A percentile compares a stretch with the other conserved stretches of the same genome.
Conservation (phyloP, 2,113 vertebrate species). For the Campylorhamphus procurvoides region DNA sequence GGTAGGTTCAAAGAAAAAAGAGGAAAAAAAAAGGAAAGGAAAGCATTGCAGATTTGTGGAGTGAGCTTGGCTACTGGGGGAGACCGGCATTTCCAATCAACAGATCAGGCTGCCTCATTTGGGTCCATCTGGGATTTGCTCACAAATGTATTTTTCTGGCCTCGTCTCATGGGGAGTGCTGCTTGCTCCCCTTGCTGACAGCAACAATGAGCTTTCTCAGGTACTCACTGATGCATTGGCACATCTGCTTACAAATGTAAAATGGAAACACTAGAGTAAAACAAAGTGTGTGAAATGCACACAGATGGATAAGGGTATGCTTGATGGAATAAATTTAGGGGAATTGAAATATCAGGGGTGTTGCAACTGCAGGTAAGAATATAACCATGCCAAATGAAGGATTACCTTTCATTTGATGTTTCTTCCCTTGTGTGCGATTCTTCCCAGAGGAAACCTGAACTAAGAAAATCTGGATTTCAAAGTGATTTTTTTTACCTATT, state of each 20-base stretch:
- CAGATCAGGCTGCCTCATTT: background rate
- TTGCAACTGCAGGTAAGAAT: constrained; percentile 29
- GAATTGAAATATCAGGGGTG: constrained; percentile 26
- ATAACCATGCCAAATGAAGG: constrained; percentile 37
- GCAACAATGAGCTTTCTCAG: background rate
- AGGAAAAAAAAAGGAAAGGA: background rate
- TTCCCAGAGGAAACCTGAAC: constrained; percentile 22
- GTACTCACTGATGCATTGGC: background rate
- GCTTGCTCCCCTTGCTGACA: background rate
- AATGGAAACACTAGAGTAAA: constrained; percentile 21
- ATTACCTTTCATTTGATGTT: constrained; percentile 25
- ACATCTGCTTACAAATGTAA: background rate
- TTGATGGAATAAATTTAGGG: constrained; percentile 22
- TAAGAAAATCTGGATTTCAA: constrained; percentile 33
- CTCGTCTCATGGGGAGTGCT: background rate
- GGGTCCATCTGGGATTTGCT: background rate
- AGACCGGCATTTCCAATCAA: background rate
- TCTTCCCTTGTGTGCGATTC: constrained; percentile 15
- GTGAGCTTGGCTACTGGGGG: background rate
- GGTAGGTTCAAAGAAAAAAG: background rate
- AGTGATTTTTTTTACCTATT: constrained; percentile 19
- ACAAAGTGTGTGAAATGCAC: background rate
- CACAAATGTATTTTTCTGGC: background rate
- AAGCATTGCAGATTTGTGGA: background rate
- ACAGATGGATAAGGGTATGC: background rate